phyloP scores from a whole-genome alignment of 2,113 vertebrate genomes.

The Melanerpes formicivorus region DNA sequence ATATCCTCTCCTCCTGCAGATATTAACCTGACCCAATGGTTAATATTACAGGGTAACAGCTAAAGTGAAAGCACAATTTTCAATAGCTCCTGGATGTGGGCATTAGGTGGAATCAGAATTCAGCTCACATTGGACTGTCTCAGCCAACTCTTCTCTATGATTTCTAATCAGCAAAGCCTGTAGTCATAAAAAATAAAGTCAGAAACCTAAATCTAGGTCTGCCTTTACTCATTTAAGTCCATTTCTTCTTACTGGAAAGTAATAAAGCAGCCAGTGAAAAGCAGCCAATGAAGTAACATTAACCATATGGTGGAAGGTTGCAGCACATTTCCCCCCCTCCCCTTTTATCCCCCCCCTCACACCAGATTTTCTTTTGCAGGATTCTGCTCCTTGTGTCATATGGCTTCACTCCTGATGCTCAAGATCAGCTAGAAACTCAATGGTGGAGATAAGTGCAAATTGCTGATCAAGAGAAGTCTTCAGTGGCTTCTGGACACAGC shows the following conservation, averaged over 20 bases:
- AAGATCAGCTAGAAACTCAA: neutral
- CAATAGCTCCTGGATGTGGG: neutral
- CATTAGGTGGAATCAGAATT: neutral
- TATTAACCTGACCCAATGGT: neutral
- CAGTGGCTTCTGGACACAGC: neutral
- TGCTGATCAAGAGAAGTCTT: slow-evolving; percentile 30
- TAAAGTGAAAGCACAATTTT: neutral
- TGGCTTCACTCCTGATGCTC: neutral
- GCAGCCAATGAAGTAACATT: neutral
- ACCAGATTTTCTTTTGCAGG: slow-evolving; percentile 34
- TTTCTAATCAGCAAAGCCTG: neutral
- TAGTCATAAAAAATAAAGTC: neutral
- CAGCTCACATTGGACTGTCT: neutral
- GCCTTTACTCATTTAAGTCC: neutral
- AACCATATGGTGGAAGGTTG: neutral
- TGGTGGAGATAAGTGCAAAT: slow-evolving; percentile 11
- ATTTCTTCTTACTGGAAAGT: neutral
- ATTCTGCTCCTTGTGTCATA: neutral
- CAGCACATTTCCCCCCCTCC: neutral
- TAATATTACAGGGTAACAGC: neutral
- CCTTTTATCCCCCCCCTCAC: neutral
- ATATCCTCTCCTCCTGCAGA: neutral
- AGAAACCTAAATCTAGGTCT: neutral
- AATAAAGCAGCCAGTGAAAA: neutral
- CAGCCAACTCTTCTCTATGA: neutral